Evolutionary conservation across 2,797 vertebrate species (phyloP), one percentile per base, ranked within the genome.

Genomic region (Chelmon rostratus): DNA sequence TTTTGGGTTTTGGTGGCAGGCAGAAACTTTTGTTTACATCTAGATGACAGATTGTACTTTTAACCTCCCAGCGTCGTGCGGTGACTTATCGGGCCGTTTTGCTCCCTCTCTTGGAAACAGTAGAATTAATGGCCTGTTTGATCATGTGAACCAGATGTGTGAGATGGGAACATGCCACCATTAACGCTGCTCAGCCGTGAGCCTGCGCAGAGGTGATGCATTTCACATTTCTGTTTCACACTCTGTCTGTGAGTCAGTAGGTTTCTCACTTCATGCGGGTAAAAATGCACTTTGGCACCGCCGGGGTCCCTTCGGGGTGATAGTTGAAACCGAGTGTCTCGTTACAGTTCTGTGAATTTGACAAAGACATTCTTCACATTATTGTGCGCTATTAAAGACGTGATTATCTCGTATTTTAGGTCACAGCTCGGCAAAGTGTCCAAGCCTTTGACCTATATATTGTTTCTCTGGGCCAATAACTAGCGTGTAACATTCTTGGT

Each of bases 141-240:
- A 91, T 88, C 78, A 91, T 85, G 83, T 78, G 90, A 91, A 88
- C 83, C 93, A 91, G 91, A 92, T 92, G 91, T 92, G 83, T n/a
- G 71, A 79, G 82, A 93, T 91, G 90, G 85, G 83, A 91, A 78
- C 68, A 37, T 52, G 86, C 85, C 83, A 75, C 84, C 78, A 61
- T 88, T 67, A 71, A 66, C 49, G 81, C 70, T 3, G 68, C 82
- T 88, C 76, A 84, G 10, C 85, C 82, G 19, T 74, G 23, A 37
- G 67, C 54, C 69, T 40, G 53, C 6, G 16, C 80, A 3, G 35
- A 63, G 74, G 81, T 78, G 90, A 89, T 72, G 73, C 46, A 82
- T 81, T 89, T 85, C 70, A 82, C 80, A 47, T 86, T 85, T 88
- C 64, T 71, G 66, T 74, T 85, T 81, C 72, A 75, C 84, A 78